A percentile compares a stretch with the other conserved stretches of the same genome.
These are phyloP conservation scores for Thunnus thynnus DNA, from an alignment of 2,113 vertebrate species.

Conservation along the genomic window DNA sequence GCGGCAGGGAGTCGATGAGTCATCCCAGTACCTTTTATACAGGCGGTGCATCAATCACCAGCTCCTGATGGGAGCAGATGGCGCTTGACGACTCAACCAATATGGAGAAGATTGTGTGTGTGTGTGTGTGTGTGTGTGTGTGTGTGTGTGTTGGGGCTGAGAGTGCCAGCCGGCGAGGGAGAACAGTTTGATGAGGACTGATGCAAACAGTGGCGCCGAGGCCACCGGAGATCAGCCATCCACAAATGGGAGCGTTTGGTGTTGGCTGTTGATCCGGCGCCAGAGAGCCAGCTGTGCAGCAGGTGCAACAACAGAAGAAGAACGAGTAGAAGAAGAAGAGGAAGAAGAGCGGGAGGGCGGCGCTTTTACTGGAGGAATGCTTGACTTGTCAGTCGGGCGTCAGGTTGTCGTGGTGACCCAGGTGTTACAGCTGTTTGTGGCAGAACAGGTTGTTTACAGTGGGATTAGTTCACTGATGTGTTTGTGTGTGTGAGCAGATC, in stretches of 20 bases:
- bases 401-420: neutral
- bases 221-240: neutral
- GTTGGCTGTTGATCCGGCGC: neutral
- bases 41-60: constrained; percentile 59
- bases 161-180: neutral
- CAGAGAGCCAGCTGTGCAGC: constrained; percentile 23
- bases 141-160: neutral
- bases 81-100: constrained; percentile 29
- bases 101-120: constrained; percentile 15
- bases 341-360: neutral
- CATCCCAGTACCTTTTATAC: constrained; percentile 52
- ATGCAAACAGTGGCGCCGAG: constrained; percentile 19
- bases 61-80: constrained; percentile 71
- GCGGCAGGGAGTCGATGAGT: constrained; percentile 54
- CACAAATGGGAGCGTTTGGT: neutral
- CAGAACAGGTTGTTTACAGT: neutral
- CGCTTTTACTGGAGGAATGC: neutral
- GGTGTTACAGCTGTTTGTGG: neutral
- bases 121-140: constrained; percentile 35
- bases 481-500: neutral
- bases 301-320: neutral
- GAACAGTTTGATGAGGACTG: constrained; percentile 32
- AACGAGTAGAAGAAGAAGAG: neutral
- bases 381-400: neutral
- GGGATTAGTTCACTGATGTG: neutral